Evolutionary conservation across 2,888 invertebrate species (phyloP).

Genomic region (Glyphotaelius pellucidus): DNA sequence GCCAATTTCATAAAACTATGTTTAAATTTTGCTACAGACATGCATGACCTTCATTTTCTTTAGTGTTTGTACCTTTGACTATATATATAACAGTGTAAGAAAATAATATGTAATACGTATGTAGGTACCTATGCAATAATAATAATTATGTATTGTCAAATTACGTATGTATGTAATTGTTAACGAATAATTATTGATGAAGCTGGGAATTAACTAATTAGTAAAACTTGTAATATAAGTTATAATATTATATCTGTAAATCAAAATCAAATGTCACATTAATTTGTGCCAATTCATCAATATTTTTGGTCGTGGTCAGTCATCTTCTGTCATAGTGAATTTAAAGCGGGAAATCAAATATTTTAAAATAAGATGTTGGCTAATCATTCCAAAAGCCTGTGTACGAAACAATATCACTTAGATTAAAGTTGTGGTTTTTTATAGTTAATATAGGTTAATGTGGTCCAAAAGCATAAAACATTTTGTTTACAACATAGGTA

Average conservation of each 20-base stretch:
- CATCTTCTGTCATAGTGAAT: neutral
- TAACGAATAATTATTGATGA: neutral
- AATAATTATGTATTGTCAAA: neutral
- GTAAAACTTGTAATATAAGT: neutral
- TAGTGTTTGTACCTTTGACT: neutral
- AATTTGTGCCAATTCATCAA: neutral
- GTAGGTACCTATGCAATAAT: neutral
- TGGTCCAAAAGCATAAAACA: slow-evolving; percentile 12
- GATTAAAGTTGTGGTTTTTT: neutral
- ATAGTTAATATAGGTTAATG: no score
- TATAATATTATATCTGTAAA: neutral
- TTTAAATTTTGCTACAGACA: slow-evolving; percentile 65
- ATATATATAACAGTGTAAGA: neutral
- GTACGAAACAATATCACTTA: neutral
- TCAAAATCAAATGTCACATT: neutral
- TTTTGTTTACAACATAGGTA: neutral
- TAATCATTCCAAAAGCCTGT: neutral
- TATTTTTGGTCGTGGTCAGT: neutral
- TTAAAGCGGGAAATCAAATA: neutral
- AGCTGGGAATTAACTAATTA: neutral
- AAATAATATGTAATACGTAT: neutral
- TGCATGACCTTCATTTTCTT: slow-evolving; percentile 63
- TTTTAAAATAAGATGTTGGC: neutral
- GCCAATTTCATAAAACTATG: slow-evolving; percentile 61
- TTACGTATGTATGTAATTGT: neutral